Evolutionary conservation across 2,113 vertebrate genomes (phyloP), one percentile per base, ranked within the genome.

Genomic region (Speoplatyrhinus poulsoni): DNA sequence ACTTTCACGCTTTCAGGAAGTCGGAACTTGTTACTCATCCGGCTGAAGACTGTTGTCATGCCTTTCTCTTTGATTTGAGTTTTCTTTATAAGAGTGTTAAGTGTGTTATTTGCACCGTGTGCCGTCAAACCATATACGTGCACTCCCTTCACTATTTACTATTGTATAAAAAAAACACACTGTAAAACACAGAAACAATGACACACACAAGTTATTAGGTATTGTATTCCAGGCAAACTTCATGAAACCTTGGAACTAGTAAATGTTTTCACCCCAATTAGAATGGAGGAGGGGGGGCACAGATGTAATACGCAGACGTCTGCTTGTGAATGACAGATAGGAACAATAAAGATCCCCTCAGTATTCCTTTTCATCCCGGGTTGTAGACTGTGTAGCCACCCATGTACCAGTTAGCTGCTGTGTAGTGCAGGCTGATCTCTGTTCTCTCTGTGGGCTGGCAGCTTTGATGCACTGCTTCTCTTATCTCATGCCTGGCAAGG

Each of bases 401-500:
- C 59, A 60, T 58, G 41, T 70, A 70, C 73, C 72, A 77, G 75
- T 77, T 77, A 62, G 84, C 82, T 73, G 79, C 89, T 89, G 84
- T 89, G 85, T 84, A 65, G 75, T 70, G 78, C 75, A 84, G 81
- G 81, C 87, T 64, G 81, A 69, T 71, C 87, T 86, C 88, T 89
- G 82, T 88, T 87, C 88, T 90, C 86, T 91, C 90, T 86, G 85
- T 88, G 87, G 87, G 91, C 87, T 78, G 83, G 82, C 86, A 55
- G 84, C 90, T 92, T 93, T 93, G 91, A 93, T 92, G 88, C 90
- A 77, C 88, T 88, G 85, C 86, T 82, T 91, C 88, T 92, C 91
- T 93, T 93, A 93, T 92, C 91, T 92, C 75, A 77, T 71, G 89
- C 91, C 87, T 90, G 89, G 89, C 88, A 91, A 92, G 92, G 92